Evolutionary conservation across 2,797 vertebrate species (phyloP), one percentile per base, ranked within the genome.

Genomic region (Aldrovandia affinis): DNA sequence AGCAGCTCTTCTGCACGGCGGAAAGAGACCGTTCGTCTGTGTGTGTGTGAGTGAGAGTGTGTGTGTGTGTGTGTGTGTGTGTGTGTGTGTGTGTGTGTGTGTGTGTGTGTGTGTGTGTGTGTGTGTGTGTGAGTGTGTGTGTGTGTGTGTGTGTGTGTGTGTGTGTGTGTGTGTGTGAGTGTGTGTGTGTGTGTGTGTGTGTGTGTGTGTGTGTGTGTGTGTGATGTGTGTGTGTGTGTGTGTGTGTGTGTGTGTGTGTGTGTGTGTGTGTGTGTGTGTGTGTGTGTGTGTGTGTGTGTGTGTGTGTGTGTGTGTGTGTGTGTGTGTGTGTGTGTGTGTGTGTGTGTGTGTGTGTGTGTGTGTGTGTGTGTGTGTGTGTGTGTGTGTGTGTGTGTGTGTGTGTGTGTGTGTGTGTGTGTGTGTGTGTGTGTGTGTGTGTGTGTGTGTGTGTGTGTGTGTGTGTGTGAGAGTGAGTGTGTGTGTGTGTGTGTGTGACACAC

Each of bases 241-340:
- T 14, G 28, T 36, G 44, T 3, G 81, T 25, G 28, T 39, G 20
- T 10, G 14, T 50, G 7, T 75, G 18, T 75, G 28, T 83, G 81
- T 25, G 9, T 33, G 81, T 52, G 28, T 7, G 28, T 50, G 44
- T 52, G 15, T 47, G 39, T 70, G 9, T 44, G 44, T 28, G 63
- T 33, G 20, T 47, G 63, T 42, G 54, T 59, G 78, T n/a, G 25
- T 80, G 47, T 80, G 78, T 54, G 44, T 10, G n/a, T 20, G 61
- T 70, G 14, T 42, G 57, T 81, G 78, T 55, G 78, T 18, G n/a
- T 57, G 52, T 33, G 20, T 30, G 4, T 80, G 79, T 65, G 22
- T 52, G 77, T 52, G 42, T 30, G 10, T 14, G 44, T 80, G 84
- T 84, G 65, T 47, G 59, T 25, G 70, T 77, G 50, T 78, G 59